Base-by-base conservation (phyloP, 2,113 vertebrate species). In the Pao palembangensis region DNA sequence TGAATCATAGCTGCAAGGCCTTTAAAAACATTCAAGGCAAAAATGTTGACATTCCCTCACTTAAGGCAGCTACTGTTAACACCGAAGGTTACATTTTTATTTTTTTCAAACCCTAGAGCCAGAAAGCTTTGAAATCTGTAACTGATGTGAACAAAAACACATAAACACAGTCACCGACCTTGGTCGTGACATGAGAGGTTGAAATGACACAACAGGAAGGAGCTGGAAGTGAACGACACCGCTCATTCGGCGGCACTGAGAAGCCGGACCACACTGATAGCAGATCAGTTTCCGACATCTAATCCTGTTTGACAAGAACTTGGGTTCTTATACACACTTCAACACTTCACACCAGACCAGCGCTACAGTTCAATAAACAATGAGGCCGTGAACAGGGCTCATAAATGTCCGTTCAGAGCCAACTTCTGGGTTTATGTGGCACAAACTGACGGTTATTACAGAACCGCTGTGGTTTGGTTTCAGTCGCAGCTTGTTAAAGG, bases 161-260 rank as follows among this genome's bases (percentile, higher is more conserved):
- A 73, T 69, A 82, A 82, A 84, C 80, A 79, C 31, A 69, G 56
- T 49, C 25, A 31, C 49, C 65, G 69, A 82, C 72, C 80, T 80
- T 67, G 14, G 57, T 49, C 51, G 18, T 58, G 58, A 82, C 78
- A 52, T 16, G 16, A 38, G 48, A 63, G 71, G 72, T 82, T 69
- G 56, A 41, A 60, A 59, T 76, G 62, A 71, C 68, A 85, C 67
- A 81, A 86, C 79, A 86, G 75, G 73, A 82, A 79, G 68, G 42
- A 10, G 56, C 41, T 17, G 57, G 64, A 69, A 38, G n/a, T 54
- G 63, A 75, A 67, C 6, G 61, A 64, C 46, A 61, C 20, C 6
- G 50, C 18, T 69, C 52, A 31, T 59, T 65, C 64, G 23, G 44
- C 28, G 46, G 25, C 19, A 34, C 42, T 51, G 43, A 59, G 55